Evolutionary conservation across 2,888 invertebrate species (phyloP), one percentile per base, ranked within the genome.

Genomic region (Resseliella maxima): DNA sequence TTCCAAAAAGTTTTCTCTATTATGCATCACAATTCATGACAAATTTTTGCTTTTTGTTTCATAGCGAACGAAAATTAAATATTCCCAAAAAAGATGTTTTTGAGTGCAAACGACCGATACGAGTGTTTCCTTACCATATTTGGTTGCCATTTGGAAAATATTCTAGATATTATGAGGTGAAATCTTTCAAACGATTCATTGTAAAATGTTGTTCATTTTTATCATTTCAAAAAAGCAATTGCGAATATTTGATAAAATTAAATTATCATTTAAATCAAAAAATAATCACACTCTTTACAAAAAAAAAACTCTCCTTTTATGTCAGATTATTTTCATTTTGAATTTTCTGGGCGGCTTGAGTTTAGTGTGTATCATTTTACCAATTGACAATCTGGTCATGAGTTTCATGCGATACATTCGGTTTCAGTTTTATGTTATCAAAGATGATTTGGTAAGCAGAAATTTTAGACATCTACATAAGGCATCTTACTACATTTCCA

Each of bases 101-200:
- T 0, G 38, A 86, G 38, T 86, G 86, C 50, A 10, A 59, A 15
- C 35, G 38, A 59, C 86, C 86, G 10, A 54, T 64, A 21, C 54
- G 38, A 38, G 38, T 38, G 10, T 86, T 38, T 86, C 24, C 86
- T 0, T 86, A 86, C 38, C 86, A 50, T 86, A 41, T 64, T n/a
- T 86, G 86, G 86, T 38, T 86, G 24, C 86, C 86, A 38, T 86
- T 36, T 86, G 38, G 86, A 36, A 86, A 35, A 24, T 85, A 31
- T 12, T 46, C 46, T 1, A 18, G 31, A 15, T 54, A 5, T 54
- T 85, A 45, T 85, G 31, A 31, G 45, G 31, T 85, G 72, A 24
- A 5, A 31, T 31, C 6, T 12, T 81, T 2, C 24, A 83, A 21
- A 35, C 10, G n/a, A n/a, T n/a, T n/a, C n/a, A n/a, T n/a, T 36